Evolutionary conservation across 2,797 vertebrate species (phyloP).

Genomic region (Schizopygopsis pylzovi): DNA sequence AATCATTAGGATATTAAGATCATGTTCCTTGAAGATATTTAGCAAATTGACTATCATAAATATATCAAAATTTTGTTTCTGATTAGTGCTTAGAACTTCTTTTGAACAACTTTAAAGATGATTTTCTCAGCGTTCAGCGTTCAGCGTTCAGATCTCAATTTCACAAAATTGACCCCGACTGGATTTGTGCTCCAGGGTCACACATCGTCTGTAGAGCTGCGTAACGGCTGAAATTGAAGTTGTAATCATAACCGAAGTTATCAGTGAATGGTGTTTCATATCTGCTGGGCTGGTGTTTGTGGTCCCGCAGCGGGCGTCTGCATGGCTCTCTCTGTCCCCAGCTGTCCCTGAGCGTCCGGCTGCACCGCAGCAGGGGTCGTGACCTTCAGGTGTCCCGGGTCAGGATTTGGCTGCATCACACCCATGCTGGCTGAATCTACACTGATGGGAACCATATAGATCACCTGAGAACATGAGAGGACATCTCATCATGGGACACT

Average conservation of each 20-base stretch:
- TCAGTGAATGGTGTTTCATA: background rate
- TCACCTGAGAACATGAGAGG: background rate
- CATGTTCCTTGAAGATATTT: too few species aligned
- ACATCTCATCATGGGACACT: background rate
- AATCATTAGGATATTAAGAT: too few species aligned
- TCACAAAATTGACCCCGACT: too few species aligned
- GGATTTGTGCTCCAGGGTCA: too few species aligned
- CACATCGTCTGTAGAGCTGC: too few species aligned
- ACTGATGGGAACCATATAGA: constrained; percentile 12
- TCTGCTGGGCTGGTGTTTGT: background rate
- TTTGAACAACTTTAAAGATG: too few species aligned
- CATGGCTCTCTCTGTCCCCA: background rate
- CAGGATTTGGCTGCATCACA: background rate
- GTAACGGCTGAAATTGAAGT: background rate
- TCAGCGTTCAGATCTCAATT: too few species aligned
- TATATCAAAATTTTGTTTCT: too few species aligned
- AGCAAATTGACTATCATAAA: too few species aligned
- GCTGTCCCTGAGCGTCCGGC: background rate
- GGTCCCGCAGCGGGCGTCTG: background rate
- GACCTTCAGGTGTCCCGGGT: background rate
- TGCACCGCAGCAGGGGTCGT: background rate
- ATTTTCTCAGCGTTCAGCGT: too few species aligned
- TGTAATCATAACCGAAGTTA: background rate
- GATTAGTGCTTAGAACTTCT: too few species aligned
- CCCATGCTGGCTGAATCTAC: constrained; percentile 11